These are phyloP conservation scores for Lutjanus erythropterus DNA, from an alignment of 2,113 vertebrate genomes.

Conservation along the genomic window DNA sequence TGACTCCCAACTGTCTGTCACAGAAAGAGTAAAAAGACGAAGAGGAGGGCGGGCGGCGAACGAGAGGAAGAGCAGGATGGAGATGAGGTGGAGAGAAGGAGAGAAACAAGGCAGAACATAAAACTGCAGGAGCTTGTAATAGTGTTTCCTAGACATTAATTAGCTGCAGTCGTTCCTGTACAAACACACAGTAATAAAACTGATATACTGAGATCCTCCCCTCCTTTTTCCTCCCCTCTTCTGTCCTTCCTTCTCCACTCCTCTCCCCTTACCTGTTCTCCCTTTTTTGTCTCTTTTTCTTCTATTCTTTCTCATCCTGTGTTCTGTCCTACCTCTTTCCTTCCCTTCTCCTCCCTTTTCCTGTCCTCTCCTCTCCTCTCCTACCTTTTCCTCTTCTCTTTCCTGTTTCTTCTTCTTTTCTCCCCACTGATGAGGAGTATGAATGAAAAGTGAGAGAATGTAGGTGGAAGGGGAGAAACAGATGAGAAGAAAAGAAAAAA, in stretches of 20 bases:
- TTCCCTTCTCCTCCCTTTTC: background rate
- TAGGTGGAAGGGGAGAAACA: background rate
- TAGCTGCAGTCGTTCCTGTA: slow-evolving; percentile 75
- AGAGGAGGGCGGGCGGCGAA: slow-evolving; percentile 4
- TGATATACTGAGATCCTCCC: slow-evolving; percentile 65
- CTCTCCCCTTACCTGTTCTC: background rate
- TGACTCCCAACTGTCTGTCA: slow-evolving; percentile 39
- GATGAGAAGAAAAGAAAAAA: background rate
- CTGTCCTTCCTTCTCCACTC: background rate
- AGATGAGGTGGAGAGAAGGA: slow-evolving; percentile 11
- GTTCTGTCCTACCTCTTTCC: background rate
- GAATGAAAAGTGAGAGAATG: background rate
- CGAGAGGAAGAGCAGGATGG: slow-evolving; percentile 29
- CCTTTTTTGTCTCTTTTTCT: background rate
- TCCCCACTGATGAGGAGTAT: background rate
- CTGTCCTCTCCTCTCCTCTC: background rate
- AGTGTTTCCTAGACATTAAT: slow-evolving; percentile 80
- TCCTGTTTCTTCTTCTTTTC: background rate
- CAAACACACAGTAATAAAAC: slow-evolving; percentile 79
- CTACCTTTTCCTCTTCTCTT: background rate
- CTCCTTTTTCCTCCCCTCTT: background rate
- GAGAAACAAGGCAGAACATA: slow-evolving; percentile 58
- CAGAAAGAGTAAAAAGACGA: slow-evolving; percentile 16
- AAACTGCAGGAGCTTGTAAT: slow-evolving; percentile 80
- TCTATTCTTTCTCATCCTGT: background rate